Evolutionary conservation across 2,797 vertebrate species (phyloP).

Genomic region (Psittacula derbiana): DNA sequence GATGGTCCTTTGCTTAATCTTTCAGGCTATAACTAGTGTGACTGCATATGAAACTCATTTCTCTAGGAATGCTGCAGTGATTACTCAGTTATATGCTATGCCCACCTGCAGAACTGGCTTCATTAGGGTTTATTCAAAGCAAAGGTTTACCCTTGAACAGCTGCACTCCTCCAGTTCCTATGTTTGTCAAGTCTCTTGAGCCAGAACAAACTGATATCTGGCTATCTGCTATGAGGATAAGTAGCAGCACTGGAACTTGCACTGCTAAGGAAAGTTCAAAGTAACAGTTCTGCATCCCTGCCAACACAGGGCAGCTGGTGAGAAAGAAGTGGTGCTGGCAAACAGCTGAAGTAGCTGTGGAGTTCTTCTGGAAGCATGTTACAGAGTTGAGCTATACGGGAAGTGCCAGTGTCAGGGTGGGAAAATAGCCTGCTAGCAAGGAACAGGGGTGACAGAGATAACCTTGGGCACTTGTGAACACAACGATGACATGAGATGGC

Average conservation of each 20-base stretch:
- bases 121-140: neutral
- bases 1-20: neutral
- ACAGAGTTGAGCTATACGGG: neutral
- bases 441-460: neutral
- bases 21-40: neutral
- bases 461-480: neutral
- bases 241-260: neutral
- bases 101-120: neutral
- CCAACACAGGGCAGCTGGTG: conserved; percentile 7
- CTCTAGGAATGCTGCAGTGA: neutral
- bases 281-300: neutral
- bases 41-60: neutral
- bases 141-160: neutral
- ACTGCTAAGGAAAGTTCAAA: neutral
- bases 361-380: neutral
- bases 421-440: neutral
- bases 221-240: neutral
- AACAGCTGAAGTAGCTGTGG: conserved; percentile 50
- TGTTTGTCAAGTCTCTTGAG: neutral
- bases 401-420: neutral
- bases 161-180: neutral
- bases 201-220: neutral
- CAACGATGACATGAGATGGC: neutral
- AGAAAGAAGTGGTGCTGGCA: neutral
- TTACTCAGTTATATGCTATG: neutral